Evolutionary conservation across 2,888 invertebrate genomes (phyloP).

Genomic region (Acronicta psi): DNA sequence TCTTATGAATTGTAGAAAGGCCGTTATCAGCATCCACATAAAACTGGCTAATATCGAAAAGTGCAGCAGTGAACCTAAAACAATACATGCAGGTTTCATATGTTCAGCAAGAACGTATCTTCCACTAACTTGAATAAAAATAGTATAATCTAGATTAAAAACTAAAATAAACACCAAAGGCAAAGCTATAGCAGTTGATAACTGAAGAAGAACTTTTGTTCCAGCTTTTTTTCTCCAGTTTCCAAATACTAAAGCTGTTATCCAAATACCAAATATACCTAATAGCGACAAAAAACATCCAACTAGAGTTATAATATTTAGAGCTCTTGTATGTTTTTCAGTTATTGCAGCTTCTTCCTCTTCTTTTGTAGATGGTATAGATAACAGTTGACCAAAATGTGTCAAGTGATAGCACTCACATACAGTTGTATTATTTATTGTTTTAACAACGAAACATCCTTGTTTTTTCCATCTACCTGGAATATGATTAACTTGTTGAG

Average conservation of each 20-base stretch:
- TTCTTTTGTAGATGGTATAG: slow-evolving; percentile 57
- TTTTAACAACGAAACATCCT: slow-evolving; percentile 83
- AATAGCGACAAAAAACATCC: slow-evolving; percentile 89
- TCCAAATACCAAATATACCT: slow-evolving; percentile 88
- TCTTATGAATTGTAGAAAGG: slow-evolving; percentile 91
- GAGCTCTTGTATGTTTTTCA: slow-evolving; percentile 74
- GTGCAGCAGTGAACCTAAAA: slow-evolving; percentile 90
- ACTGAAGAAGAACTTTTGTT: slow-evolving; percentile 90
- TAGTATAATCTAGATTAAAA: slow-evolving; percentile 74
- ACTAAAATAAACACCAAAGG: slow-evolving; percentile 86
- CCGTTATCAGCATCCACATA: slow-evolving; percentile 93
- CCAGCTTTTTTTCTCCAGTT: slow-evolving; percentile 90
- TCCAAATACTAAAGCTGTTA: slow-evolving; percentile 88
- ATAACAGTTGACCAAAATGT: slow-evolving; percentile 89
- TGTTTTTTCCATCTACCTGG: slow-evolving; percentile 88
- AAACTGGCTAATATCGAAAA: slow-evolving; percentile 92
- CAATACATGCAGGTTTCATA: slow-evolving; percentile 82
- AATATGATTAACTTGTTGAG: slow-evolving; percentile 53
- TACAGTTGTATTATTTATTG: slow-evolving; percentile 65
- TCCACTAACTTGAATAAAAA: slow-evolving; percentile 67
- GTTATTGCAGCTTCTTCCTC: slow-evolving; percentile 46
- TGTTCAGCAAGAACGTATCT: slow-evolving; percentile 61
- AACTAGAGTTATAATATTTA: slow-evolving; percentile 89
- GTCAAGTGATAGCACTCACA: slow-evolving; percentile 90
- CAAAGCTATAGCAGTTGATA: slow-evolving; percentile 90